Base-by-base conservation (phyloP, 2,888 invertebrate genomes). In the Eristalinus sepulchralis region DNA sequence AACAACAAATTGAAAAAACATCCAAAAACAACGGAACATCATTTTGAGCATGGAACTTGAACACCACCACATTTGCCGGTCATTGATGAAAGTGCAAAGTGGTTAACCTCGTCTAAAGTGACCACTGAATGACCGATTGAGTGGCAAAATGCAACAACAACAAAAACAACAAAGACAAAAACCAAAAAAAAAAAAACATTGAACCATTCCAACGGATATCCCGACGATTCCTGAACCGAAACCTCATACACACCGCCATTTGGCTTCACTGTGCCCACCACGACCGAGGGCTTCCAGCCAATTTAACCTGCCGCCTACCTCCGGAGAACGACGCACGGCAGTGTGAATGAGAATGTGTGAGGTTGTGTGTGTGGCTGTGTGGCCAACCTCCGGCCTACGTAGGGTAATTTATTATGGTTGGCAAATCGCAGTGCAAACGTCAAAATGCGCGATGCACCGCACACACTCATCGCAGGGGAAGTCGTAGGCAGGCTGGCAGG, bases 341-440 rank as follows among this genome's bases (percentile, higher is more conserved):
- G 36, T 24, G 34, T 70, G 60, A 17, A 68, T 24, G 31, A 11
- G 31, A 9, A 17, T 39, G 47, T 27, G 31, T n/a, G n/a, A n/a
- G n/a, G n/a, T n/a, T n/a, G n/a, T 27, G 22, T 13, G 67, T 36
- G 60, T 8, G 53, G 6, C 57, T 10, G 20, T 47, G 57, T 5
- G 27, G 27, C 66, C 64, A 71, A 68, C 75, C 55, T 63, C 75
- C 81, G 59, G 39, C 77, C 78, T 71, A 84, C 73, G 66, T 67
- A 78, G 64, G 86, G 86, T 86, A 86, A 86, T 86, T 86, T 86
- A 86, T 86, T 86, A 83, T 86, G 82, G 83, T 75, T 83, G 86
- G 86, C 86, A 86, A 86, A 86, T 86, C 75, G 86, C 83, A 86
- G 86, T 86, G 79, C 82, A 86, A 86, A 83, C 86, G 83, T 86